Evolutionary conservation across 1,140 invertebrate genomes (phyloP), one percentile per base, ranked within the genome.

Genomic region (Cardiocondyla obscurior): DNA sequence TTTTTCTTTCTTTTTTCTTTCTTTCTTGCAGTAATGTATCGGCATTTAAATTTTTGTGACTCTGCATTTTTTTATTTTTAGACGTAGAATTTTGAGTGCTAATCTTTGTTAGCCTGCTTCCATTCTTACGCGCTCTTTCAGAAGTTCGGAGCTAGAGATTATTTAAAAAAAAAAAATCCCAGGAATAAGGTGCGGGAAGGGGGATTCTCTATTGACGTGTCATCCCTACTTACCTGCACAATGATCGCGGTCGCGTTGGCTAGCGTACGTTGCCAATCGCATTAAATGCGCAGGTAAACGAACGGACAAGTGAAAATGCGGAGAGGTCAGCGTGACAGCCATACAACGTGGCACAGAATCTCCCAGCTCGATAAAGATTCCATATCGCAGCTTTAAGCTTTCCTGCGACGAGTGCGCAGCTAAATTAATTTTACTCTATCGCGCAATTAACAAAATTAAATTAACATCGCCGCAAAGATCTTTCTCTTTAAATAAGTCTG

Each of bases 241-340:
- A 77, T 77, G 58, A 64, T 14, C 30, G 44, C 57, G 22, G 30
- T 5, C 19, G 44, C 65, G 36, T 77, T 65, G 49, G 44, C 58
- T 19, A 10, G 8, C 58, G 5, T 30, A 46, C 39, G 28, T 12
- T 49, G 19, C 5, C 60, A 77, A 79, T 79, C 62, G 46, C 46
- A 77, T 77, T 77, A 77, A 65, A 67, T 44, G 62, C 7, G 10
- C 33, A 67, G 74, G 74, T 67, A 79, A 79, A 79, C 62, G 74
- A 79, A 79, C 49, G 74, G 25, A 53, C 58, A 77, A 79, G 60
- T 55, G 46, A 67, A 79, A 79, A 79, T 57, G 74, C 46, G 12
- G 22, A 3, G 22, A 77, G 74, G 74, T 67, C 74, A 67, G 6
- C 10, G 28, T 8, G 72, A 64, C 55, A 74, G 36, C 2, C 36